Conservation (phyloP, 2,113 vertebrate genomes). For the Pluvialis apricaria region DNA sequence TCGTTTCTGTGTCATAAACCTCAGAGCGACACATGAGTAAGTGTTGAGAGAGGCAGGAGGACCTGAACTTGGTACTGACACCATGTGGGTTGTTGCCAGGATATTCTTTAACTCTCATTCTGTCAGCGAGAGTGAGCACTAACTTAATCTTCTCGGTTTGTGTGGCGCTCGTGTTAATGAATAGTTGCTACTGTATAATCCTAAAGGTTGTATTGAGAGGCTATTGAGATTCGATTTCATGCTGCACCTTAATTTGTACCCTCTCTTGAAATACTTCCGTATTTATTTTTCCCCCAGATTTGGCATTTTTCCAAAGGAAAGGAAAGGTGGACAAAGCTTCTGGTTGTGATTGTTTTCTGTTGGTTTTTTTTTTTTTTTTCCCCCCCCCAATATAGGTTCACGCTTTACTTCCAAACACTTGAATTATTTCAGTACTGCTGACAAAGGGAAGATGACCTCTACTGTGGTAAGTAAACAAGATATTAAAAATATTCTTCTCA, state of each 20-base stretch:
- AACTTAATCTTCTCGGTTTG: constrained; percentile 12
- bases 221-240: constrained; percentile 31
- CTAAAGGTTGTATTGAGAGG: neutral
- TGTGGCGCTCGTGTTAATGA: constrained; percentile 21
- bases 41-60: constrained; percentile 23
- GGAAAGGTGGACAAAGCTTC: neutral
- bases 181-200: constrained; percentile 39
- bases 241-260: constrained; percentile 11
- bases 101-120: neutral
- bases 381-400: constrained; percentile 46
- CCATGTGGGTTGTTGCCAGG: constrained; percentile 19
- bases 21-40: neutral
- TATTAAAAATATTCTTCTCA: neutral
- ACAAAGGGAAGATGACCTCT: constrained; percentile 61
- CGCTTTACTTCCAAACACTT: neutral
- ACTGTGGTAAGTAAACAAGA: constrained; percentile 63
- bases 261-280: neutral
- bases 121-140: neutral
- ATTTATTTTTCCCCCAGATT: neutral
- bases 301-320: neutral
- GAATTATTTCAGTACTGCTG: constrained; percentile 29
- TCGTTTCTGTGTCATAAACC: neutral
- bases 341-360: neutral
- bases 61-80: neutral
- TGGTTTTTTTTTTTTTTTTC: neutral